These are phyloP conservation scores for Danaus plexippus DNA, from an alignment of 1,140 invertebrate genomes.

Conservation along the genomic window DNA sequence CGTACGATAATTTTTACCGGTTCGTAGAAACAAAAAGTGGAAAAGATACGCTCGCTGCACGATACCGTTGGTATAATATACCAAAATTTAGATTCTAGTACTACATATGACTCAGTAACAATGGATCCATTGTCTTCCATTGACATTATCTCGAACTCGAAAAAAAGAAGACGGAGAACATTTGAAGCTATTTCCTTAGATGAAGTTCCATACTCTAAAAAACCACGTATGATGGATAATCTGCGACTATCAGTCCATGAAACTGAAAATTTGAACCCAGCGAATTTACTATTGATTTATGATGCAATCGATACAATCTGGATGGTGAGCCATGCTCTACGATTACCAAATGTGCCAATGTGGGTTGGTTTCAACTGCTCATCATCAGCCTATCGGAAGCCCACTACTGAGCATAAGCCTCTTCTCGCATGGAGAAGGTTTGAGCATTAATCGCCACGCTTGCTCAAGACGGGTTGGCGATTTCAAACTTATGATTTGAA, in stretches of 20 bases:
- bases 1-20: conserved; percentile 65
- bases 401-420: too few relatives aligned
- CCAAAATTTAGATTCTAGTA: conserved; percentile 28
- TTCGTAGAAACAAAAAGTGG: conserved; percentile 54
- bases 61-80: conserved; percentile 66
- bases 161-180: conserved; percentile 18
- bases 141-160: not conserved
- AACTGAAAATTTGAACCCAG: conserved; percentile 6
- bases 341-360: conserved; percentile 26
- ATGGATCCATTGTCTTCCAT: not conserved
- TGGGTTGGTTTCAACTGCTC: conserved; percentile 46
- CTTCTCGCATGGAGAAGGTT: too few relatives aligned
- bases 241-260: conserved; percentile 14
- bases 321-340: conserved; percentile 25
- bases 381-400: too few relatives aligned
- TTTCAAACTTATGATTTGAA: too few relatives aligned
- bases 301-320: conserved; percentile 22
- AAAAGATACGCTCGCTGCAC: conserved; percentile 62
- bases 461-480: too few relatives aligned
- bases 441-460: too few relatives aligned
- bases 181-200: conserved; percentile 19
- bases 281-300: conserved; percentile 23
- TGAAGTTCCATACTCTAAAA: conserved; percentile 20
- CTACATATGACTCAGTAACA: conserved; percentile 12
- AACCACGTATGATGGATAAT: conserved; percentile 20